Evolutionary conservation across 2,888 invertebrate species (phyloP).

Genomic region (Metellina segmentata): DNA sequence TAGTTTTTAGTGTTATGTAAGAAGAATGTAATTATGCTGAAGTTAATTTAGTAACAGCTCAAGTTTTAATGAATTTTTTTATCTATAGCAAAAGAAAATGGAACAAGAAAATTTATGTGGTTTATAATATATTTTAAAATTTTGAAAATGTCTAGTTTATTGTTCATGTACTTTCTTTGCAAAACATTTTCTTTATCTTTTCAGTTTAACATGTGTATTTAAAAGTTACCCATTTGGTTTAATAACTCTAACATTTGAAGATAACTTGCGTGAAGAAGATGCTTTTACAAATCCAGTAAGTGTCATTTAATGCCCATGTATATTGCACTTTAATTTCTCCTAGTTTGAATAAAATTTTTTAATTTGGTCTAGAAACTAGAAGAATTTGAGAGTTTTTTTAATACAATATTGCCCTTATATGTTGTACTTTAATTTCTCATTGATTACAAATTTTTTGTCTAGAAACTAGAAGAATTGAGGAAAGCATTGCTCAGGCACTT

Average conservation of each 20-base stretch:
- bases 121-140: not conserved
- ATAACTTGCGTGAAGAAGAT: constrained; percentile 24
- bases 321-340: too few species aligned
- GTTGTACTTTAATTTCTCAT: not conserved
- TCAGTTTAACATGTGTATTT: constrained; percentile 59
- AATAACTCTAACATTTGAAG: constrained; percentile 73
- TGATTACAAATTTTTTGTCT: constrained; percentile 2
- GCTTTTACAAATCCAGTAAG: constrained; percentile 71
- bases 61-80: too few species aligned
- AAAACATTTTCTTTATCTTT: not conserved
- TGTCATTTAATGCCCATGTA: not conserved
- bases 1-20: too few species aligned
- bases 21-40: too few species aligned
- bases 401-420: not conserved
- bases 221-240: constrained; percentile 72
- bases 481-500: constrained; percentile 52
- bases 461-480: constrained; percentile 76
- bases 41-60: too few species aligned
- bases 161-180: not conserved
- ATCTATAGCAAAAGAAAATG: too few species aligned
- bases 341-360: not conserved
- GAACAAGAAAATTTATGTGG: too few species aligned
- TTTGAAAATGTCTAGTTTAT: not conserved
- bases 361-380: not conserved
- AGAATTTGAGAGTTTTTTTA: not conserved